A percentile compares a stretch with the other conserved stretches of the same genome.
phyloP scores from a whole-genome alignment of 1,140 invertebrate species.

The Drosophila rufa region DNA sequence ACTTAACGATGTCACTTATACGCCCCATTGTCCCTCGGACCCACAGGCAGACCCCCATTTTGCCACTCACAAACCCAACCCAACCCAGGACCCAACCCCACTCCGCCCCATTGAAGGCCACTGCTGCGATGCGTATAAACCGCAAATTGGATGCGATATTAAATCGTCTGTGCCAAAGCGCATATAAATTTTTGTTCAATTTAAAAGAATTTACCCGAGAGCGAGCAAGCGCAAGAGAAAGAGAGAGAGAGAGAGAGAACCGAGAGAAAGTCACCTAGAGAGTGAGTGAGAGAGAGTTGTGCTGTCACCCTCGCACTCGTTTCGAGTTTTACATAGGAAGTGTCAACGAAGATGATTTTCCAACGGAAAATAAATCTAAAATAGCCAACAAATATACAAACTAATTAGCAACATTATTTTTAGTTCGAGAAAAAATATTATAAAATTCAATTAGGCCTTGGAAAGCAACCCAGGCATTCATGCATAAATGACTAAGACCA shows the following conservation, averaged over 20 bases:
- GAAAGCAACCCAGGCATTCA: slow-evolving; percentile 67
- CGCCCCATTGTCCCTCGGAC: slow-evolving; percentile 75
- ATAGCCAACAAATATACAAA: slow-evolving; percentile 19
- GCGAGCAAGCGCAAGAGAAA: slow-evolving; percentile 27
- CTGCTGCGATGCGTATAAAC: slow-evolving; percentile 83
- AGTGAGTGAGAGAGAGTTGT: slow-evolving; percentile 8
- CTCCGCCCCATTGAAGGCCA: slow-evolving; percentile 33
- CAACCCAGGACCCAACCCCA: slow-evolving; percentile 2
- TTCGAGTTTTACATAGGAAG: slow-evolving; percentile 51
- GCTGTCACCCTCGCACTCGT: slow-evolving; percentile 22
- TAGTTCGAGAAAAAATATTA: slow-evolving; percentile 13
- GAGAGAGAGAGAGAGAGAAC: slow-evolving; percentile 12
- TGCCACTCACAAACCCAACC: slow-evolving; percentile 18
- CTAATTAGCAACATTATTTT: slow-evolving; percentile 63
- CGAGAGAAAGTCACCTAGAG: slow-evolving; percentile 9
- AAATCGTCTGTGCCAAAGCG: slow-evolving; percentile 85
- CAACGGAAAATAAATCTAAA: slow-evolving; percentile 7
- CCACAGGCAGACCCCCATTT: slow-evolving; percentile 34
- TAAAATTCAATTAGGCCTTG: slow-evolving; percentile 70
- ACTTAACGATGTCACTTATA: slow-evolving; percentile 83
- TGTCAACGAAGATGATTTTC: slow-evolving; percentile 35
- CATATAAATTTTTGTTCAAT: slow-evolving; percentile 85
- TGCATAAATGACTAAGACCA: slow-evolving; percentile 83
- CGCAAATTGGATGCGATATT: slow-evolving; percentile 85
- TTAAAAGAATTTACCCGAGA: slow-evolving; percentile 74